Evolutionary conservation across 2,888 invertebrate genomes (phyloP), one percentile per base, ranked within the genome.

Genomic region (Torymus aiolomorphi): DNA sequence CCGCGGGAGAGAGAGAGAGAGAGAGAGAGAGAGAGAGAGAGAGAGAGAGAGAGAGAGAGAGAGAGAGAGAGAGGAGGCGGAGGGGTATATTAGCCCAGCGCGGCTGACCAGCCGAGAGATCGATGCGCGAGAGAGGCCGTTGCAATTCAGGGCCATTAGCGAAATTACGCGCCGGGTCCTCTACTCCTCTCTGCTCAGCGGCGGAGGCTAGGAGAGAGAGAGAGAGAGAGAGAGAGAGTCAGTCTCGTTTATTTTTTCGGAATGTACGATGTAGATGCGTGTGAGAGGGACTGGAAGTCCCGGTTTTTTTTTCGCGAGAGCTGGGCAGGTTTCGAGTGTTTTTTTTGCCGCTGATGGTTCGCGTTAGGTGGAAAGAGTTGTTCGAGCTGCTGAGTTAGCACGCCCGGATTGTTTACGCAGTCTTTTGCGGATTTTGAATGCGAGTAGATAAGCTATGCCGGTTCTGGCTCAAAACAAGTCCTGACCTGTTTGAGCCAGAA

Each of bases 91-190:
- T 42, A 42, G 42, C 42, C 42, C 42, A 42, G 42, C 42, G 42
- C 8, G 42, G 42, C 42, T 42, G 42, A 42, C 42, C 42, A 42
- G 42, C 42, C 42, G 8, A 42, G 42, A 42, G 42, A 42, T 51
- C 24, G 56, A 52, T 12, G 31, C 67, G 75, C 66, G 74, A 52
- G 70, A 20, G 20, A 20, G 20, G 73, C 61, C 54, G 61, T 77
- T 63, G 73, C 85, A 84, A 87, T 86, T 86, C 85, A 82, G 83
- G 83, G 83, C 89, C 89, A 89, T 89, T 89, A 89, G 88, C 88
- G 85, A 89, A 89, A 89, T 89, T 89, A 87, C 88, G 87, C 88
- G 87, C 69, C 59, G 74, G 72, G 73, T 42, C 5, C 42, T 42
- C 42, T n/a, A n/a, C n/a, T 42, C 42, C 42, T 8, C 42, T 42